Percentiles rank a stretch among this genome's conserved stretches.
These are phyloP conservation scores for Heliconius erato DNA, from an alignment of 2,888 invertebrate species.

Conservation along the genomic window DNA sequence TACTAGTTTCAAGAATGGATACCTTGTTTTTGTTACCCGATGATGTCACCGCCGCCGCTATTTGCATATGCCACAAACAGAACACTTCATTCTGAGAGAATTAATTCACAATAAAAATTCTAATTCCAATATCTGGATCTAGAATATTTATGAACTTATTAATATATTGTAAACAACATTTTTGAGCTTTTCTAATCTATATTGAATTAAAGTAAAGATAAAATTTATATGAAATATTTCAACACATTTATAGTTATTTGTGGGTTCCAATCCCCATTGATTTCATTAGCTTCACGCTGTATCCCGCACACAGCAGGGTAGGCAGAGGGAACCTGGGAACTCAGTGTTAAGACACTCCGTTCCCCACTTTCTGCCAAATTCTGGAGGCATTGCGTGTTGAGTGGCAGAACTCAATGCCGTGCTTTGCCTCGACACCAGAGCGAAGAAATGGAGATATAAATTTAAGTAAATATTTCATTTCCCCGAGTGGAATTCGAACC, in stretches of 20 bases:
- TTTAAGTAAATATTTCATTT: too few species aligned
- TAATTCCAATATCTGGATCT: conserved; percentile 1
- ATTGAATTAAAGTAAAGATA: neutral
- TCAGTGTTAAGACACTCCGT: too few species aligned
- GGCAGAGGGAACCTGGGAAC: too few species aligned
- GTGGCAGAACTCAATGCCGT: too few species aligned
- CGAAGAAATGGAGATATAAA: too few species aligned
- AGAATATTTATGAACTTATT: conserved; percentile 2
- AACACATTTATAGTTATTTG: neutral
- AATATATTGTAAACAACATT: neutral
- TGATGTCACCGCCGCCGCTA: conserved; percentile 34
- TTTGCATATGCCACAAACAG: conserved; percentile 18
- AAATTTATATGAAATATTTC: neutral
- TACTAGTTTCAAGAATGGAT: conserved; percentile 80
- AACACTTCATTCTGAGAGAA: neutral
- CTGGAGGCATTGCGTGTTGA: neutral
- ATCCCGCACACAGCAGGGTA: too few species aligned
- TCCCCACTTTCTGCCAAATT: too few species aligned
- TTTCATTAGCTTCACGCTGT: too few species aligned
- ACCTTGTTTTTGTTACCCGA: conserved; percentile 65
- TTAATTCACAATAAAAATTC: conserved; percentile 18
- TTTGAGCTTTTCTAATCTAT: neutral
- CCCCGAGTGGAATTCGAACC: too few species aligned
- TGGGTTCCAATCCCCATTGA: neutral
- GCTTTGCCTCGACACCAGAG: too few species aligned